Evolutionary conservation across 2,888 invertebrate genomes (phyloP), one percentile per base, ranked within the genome.

Genomic region (Gasteruption jaculator): DNA sequence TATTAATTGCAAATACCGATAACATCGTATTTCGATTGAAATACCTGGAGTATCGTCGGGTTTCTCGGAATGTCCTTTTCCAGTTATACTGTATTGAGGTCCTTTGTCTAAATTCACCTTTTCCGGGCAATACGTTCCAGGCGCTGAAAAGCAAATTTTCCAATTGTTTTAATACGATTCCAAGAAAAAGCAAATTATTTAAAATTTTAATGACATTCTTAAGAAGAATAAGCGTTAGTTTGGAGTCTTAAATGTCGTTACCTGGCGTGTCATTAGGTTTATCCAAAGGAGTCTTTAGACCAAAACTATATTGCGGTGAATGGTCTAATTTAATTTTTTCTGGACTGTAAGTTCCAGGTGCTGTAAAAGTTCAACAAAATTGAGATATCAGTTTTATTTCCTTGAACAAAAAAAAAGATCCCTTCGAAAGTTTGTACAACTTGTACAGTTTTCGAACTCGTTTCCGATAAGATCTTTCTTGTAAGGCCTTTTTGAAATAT

Each of bases 281-380:
- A n/a, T 43, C 39, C 6, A 25, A 64, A 58, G 76, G 74, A 30
- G 80, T 76, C 68, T 81, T 85, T 46, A 80, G 74, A 14, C 85
- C 83, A 64, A 86, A 80, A 3, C 83, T 82, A 59, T 77, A 85
- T 56, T 77, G 82, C 41, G 80, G 75, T 33, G 80, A 76, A 50
- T 73, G 75, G 52, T 79, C 78, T 36, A 77, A 75, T 38, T 80
- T 78, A 15, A 76, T 70, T 56, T 76, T 77, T 54, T 81, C 82
- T 5, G 58, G 59, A 41, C 36, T 46, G 42, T 58, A 56, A 20
- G 48, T 49, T 24, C 53, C 57, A 38, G 52, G 59, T 30, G 57
- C 52, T 49, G 41, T 37, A 49, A n/a, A 33, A 25, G 30, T 35
- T 25, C n/a, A n/a, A n/a, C n/a, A n/a, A n/a, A n/a, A n/a, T n/a